Conservation (phyloP, 2,888 invertebrate species). For the Thysanoteuthis rhombus region DNA sequence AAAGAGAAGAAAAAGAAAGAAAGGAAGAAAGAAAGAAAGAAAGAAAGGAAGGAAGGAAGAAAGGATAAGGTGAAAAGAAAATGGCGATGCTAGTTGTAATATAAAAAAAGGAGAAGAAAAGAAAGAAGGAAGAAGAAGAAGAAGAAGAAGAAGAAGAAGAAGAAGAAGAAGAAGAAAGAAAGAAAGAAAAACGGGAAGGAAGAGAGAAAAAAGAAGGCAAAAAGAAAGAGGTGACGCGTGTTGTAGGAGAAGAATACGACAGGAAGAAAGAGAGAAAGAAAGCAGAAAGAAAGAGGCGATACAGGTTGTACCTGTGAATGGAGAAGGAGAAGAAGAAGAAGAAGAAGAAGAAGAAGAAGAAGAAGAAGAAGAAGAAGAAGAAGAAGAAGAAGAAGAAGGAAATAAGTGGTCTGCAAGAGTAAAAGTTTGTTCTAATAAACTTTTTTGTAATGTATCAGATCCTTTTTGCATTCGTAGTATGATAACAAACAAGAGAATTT, state of each 20-base stretch:
- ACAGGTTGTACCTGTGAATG: no score
- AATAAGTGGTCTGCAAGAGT: no score
- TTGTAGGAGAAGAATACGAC: background rate
- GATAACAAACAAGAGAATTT: no score
- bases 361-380: background rate
- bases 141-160: background rate
- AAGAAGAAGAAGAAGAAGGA: background rate
- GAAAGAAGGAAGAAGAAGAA: background rate
- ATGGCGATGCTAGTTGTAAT: background rate
- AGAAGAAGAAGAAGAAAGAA: background rate
- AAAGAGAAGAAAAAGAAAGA: background rate
- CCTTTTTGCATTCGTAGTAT: no score
- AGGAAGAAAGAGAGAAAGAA: no score
- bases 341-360: background rate
- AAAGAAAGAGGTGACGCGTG: background rate
- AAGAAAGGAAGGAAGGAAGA: background rate
- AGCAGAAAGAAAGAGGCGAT: no score
- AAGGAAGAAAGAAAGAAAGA: no score
- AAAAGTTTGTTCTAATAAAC: no score
- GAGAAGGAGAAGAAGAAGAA: background rate
- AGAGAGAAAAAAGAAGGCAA: background rate
- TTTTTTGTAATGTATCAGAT: no score
- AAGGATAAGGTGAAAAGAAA: background rate
- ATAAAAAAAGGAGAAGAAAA: background rate
- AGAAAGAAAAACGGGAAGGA: background rate